Evolutionary conservation across 2,113 vertebrate genomes (phyloP).

Genomic region (Pongo pygmaeus): DNA sequence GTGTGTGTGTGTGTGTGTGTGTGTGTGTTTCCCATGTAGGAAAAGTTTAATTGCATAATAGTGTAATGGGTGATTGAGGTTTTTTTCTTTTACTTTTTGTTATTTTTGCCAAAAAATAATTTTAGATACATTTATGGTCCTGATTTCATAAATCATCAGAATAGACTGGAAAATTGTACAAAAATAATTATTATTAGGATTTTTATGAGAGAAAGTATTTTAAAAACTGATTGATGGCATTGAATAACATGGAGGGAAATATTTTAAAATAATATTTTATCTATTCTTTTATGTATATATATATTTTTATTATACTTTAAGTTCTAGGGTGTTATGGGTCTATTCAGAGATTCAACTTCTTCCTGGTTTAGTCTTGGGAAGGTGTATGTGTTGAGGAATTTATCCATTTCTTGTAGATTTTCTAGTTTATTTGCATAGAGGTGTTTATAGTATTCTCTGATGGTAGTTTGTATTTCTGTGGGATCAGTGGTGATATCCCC

Average conservation of each 20-base stretch:
- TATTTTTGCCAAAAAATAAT: not conserved
- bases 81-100: not conserved
- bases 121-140: not conserved
- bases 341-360: too few species aligned
- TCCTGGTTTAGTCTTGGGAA: too few species aligned
- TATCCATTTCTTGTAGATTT: too few species aligned
- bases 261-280: constrained; percentile 6
- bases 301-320: too few species aligned
- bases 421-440: too few species aligned
- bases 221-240: not conserved
- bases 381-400: too few species aligned
- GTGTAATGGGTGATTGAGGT: not conserved
- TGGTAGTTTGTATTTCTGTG: too few species aligned
- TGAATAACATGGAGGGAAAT: not conserved
- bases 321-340: too few species aligned
- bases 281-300: not conserved
- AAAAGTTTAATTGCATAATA: not conserved
- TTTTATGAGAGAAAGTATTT: not conserved
- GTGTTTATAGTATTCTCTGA: too few species aligned
- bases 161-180: not conserved
- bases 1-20: not conserved
- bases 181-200: not conserved
- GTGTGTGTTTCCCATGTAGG: not conserved
- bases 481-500: too few species aligned
- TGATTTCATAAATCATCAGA: not conserved